Base-by-base conservation (phyloP, 2,888 invertebrate species). In the Parnassius apollo region DNA sequence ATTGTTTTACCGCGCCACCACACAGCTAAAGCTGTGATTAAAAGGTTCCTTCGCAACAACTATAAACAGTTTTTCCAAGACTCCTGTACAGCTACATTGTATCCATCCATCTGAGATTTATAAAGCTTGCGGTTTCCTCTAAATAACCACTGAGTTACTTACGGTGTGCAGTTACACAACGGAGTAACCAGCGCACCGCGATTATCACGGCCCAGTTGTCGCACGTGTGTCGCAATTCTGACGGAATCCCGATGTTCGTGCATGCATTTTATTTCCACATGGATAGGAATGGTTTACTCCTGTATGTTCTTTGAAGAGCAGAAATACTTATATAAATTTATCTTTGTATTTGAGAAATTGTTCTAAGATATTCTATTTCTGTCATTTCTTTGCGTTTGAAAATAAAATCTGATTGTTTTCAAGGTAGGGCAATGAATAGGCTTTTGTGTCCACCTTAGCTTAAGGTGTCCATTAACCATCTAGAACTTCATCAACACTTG, bases 131-230 rank as follows among this genome's bases (percentile, higher is more conserved):
- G 70, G 74, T 75, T 69, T 65, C 58, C 65, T 65, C 62, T 60
- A 62, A 62, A 66, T 54, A 65, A 61, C 49, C 62, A 63, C 59
- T 59, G 65, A 62, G 52, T 64, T 64, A 62, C 66, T 60, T 55
- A 57, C 59, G 22, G 18, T 56, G 64, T 65, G 65, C 66, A 60
- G 71, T 78, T 76, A 67, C 75, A 69, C 75, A 77, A 75, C 75
- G 67, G 62, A 64, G 71, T 67, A 64, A 66, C 68, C 73, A 73
- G 75, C 72, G 72, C 75, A 77, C 77, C 76, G 72, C 80, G 80
- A 85, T 86, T 88, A 86, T 83, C 81, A 81, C 88, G 88, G 83
- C 82, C 87, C 79, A 86, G 81, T 88, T 85, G 80, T 67, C 78
- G 73, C 69, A 62, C 78, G 73, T 69, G 63, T 88, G 85, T 75